phyloP scores from a whole-genome alignment of 2,888 invertebrate species.

The Drosophila lutescens region DNA sequence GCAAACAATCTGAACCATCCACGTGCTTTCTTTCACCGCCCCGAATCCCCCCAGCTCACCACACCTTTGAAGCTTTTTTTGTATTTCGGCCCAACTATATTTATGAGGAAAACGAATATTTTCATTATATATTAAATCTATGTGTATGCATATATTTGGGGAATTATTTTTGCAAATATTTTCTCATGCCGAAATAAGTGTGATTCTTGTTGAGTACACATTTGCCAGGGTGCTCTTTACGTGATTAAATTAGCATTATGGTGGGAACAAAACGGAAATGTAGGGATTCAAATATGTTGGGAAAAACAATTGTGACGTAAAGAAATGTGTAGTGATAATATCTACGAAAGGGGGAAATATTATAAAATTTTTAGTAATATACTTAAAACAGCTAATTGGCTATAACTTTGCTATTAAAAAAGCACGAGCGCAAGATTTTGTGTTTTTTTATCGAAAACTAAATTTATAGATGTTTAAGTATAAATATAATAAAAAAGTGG shows the following conservation, averaged over 20 bases:
- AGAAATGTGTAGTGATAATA: not conserved
- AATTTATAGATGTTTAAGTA: conserved; percentile 2
- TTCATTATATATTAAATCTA: conserved; percentile 54
- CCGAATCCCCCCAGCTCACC: conserved; percentile 4
- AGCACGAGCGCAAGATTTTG: not conserved
- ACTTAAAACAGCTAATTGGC: conserved; percentile 5
- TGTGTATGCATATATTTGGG: conserved; percentile 23
- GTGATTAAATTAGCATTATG: conserved; percentile 23
- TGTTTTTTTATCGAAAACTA: not conserved
- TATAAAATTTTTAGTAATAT: not conserved
- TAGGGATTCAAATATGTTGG: conserved; percentile 10
- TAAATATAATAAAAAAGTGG: not conserved
- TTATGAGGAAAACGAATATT: conserved; percentile 52
- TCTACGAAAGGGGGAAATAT: no score
- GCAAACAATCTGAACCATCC: conserved; percentile 48
- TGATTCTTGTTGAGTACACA: conserved; percentile 24
- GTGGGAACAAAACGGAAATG: conserved; percentile 7
- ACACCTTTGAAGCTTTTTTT: conserved; percentile 9
- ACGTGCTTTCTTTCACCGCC: conserved; percentile 40
- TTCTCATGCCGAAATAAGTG: conserved; percentile 48
- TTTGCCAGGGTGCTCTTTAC: conserved; percentile 16
- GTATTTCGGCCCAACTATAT: conserved; percentile 38
- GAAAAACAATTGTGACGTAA: conserved; percentile 9
- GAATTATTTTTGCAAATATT: conserved; percentile 42
- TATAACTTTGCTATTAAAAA: conserved; percentile 20